Evolutionary conservation across 2,113 vertebrate species (phyloP).

Genomic region (Antechinus flavipes): DNA sequence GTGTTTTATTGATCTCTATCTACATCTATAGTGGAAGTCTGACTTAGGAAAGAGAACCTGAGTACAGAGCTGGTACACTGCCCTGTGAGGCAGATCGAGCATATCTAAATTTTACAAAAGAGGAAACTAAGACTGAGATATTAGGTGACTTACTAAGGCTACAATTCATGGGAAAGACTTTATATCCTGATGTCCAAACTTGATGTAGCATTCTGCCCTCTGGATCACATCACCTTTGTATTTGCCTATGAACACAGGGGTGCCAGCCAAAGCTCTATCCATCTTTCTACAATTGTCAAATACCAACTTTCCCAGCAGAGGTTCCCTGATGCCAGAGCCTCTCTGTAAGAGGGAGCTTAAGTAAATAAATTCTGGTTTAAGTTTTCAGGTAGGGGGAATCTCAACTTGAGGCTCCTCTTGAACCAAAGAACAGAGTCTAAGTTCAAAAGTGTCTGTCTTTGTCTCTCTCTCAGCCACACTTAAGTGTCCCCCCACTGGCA

Average conservation of each 20-base stretch:
- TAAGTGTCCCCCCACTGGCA: not conserved
- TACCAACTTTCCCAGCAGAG: slow-evolving; percentile 3
- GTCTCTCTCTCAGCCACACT: not conserved
- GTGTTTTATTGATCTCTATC: not conserved
- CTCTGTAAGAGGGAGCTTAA: not conserved
- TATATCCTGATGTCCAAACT: not conserved
- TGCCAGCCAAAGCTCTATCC: not conserved
- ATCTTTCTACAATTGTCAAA: not conserved
- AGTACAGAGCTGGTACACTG: not conserved
- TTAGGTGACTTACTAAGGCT: not conserved
- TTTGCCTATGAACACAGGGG: not conserved
- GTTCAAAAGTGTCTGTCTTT: not conserved
- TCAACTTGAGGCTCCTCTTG: not conserved
- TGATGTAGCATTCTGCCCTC: not conserved
- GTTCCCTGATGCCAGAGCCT: not conserved
- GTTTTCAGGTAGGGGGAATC: not conserved
- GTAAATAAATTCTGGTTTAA: not conserved
- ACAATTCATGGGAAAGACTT: not conserved
- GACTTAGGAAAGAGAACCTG: not conserved
- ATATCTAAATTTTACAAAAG: not conserved
- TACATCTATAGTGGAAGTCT: not conserved
- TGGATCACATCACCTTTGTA: not conserved
- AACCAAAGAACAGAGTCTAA: not conserved
- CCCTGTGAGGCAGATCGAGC: not conserved
- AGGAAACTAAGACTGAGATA: not conserved